phyloP scores from a whole-genome alignment of 2,797 vertebrate genomes.

The Ambastaia sidthimunki region DNA sequence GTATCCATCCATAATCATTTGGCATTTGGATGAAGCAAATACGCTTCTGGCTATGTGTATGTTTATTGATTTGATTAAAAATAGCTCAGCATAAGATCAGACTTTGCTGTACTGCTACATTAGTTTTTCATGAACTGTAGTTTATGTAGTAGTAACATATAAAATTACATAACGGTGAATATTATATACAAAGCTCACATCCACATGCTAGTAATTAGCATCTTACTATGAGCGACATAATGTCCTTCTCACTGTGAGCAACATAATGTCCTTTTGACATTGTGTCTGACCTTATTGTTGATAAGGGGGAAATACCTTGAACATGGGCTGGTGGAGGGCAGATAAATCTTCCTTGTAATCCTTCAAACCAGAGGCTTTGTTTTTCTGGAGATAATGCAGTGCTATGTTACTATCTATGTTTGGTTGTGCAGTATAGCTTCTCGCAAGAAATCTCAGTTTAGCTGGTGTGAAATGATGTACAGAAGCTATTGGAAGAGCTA shows the following conservation, averaged over 20 bases:
- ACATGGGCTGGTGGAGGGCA: background rate
- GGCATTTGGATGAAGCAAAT: slow-evolving; percentile 17
- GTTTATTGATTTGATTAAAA: slow-evolving; percentile 32
- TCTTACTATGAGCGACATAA: background rate
- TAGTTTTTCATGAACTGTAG: slow-evolving; percentile 14
- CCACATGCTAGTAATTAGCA: slow-evolving; percentile 30
- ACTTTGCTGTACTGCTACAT: background rate
- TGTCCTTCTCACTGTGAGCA: too few relatives aligned
- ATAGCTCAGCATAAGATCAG: slow-evolving; percentile 7
- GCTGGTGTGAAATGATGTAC: too few relatives aligned
- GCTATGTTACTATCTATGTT: too few relatives aligned
- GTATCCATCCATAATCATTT: slow-evolving; percentile 14
- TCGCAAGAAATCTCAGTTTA: too few relatives aligned
- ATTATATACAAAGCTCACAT: slow-evolving; percentile 1
- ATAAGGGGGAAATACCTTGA: background rate
- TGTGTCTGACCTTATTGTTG: background rate
- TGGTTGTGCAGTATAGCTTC: too few relatives aligned
- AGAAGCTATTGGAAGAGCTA: too few relatives aligned
- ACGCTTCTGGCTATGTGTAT: slow-evolving; percentile 5
- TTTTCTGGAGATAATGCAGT: too few relatives aligned
- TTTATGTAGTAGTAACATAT: background rate
- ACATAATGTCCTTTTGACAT: background rate
- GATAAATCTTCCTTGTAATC: background rate
- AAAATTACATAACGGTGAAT: slow-evolving; percentile 2
- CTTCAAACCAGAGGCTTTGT: background rate